Base-by-base conservation (phyloP, 2,113 vertebrate species). In the Limnothrissa miodon region DNA sequence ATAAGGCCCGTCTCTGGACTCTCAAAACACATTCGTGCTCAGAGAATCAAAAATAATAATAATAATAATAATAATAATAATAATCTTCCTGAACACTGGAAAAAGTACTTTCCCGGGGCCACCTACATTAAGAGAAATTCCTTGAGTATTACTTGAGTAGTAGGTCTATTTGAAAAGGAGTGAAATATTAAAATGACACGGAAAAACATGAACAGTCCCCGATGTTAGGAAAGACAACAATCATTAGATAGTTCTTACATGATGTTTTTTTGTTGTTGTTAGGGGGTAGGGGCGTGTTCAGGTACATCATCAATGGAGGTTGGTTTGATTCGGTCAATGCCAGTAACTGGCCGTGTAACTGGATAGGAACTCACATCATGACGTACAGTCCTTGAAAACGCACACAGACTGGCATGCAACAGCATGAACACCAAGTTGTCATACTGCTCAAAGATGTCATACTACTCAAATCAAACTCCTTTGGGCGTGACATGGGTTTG, bases 1-100 rank as follows among this genome's bases (percentile, higher is more conserved):
- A 36, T 81, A 74, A 74, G 66, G 66, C 66, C 66, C 36, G 66
- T 74, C 33, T 33, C 66, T 74, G 66, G 66, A 74, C 66, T 39
- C 66, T 33, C 66, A 13, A 36, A 70, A 2, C 66, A 39, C 66
- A 74, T 74, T 33, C 4, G 29, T 74, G 66, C 66, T 74, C 66
- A 10, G 66, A 74, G 66, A 74, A 36, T 74, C 5, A 74, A 36
- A 15, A 36, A 66, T 33, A 33, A 66, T 33, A 33, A 66, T 29
- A 13, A 66, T 9, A 29, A 33, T 13, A 29, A 66, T 15, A 66
- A 66, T 33, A 11, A 66, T 15, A 70, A 70, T 29, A 70, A 70
- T 53, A 53, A 74, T 17, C 25, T 36, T 74, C 66, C 66, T 33
- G 10, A 74, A 74, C 66, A 74, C 66, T 74, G 66, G 51, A 56